Evolutionary conservation across 2,797 vertebrate genomes (phyloP), one percentile per base, ranked within the genome.

Genomic region (Hypotaenidia philippensis): DNA sequence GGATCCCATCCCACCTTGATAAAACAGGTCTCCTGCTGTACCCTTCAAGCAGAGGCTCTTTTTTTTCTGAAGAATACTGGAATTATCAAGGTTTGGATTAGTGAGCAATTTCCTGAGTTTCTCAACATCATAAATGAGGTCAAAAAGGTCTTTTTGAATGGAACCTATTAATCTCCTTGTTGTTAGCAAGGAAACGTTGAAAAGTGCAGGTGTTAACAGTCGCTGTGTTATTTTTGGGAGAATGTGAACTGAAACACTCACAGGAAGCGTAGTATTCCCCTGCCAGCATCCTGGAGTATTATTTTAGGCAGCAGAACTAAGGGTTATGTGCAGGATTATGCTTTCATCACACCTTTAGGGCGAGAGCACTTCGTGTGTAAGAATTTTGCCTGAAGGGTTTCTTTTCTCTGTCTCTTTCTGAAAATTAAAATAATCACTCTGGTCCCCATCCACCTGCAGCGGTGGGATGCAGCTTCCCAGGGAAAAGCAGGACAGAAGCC

Each of bases 191-290:
- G 98, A 97, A 98, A 96, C 29, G 75, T 88, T 97, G 98, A 98
- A 97, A 97, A 98, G 97, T 75, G 96, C 99, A 99, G 99, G 99
- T 99, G 99, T 98, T 98, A 98, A 98, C 97, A 98, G 98, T 97
- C 94, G 77, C 93, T 31, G 97, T 98, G 98, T 98, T 98, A 98
- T 99, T 99, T 99, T 99, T 99, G 99, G 99, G 99, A 98, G 98
- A 98, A 98, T 90, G 97, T 98, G 98, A 98, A 97, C 98, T 95
- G 98, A 98, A 97, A 98, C 98, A 97, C 97, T 98, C 98, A 89
- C 98, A 99, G 99, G 99, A 99, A 99, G 98, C 98, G 71, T 97
- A 97, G 98, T 96, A 97, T 98, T 98, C 97, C 98, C 98, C 95
- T 97, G 98, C 98, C 98, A 98, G 98, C 98, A 98, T 98, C 98